Evolutionary conservation across 2,888 invertebrate genomes (phyloP), one percentile per base, ranked within the genome.

Genomic region (Megamerina dolium): DNA sequence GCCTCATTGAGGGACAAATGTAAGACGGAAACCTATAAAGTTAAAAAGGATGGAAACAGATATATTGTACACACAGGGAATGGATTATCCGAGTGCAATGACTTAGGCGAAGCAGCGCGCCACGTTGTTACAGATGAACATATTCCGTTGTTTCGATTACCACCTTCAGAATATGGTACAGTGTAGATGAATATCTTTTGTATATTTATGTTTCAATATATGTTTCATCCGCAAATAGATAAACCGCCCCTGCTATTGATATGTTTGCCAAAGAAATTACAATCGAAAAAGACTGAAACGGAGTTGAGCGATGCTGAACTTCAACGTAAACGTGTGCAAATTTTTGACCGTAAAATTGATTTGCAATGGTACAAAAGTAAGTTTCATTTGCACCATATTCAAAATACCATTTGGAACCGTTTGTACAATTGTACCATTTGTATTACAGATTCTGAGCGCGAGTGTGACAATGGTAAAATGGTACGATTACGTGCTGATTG

Each of bases 81-180:
- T 27, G n/a, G 13, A 27, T 5, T 13, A 27, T 5, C 27, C 5
- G 3, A 13, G 13, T n/a, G n/a, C n/a, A n/a, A n/a, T 17, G 46
- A 27, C 3, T 27, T n/a, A 27, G 12, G n/a, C n/a, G n/a, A n/a
- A n/a, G n/a, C n/a, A n/a, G n/a, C n/a, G n/a, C n/a, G n/a, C n/a
- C n/a, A n/a, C n/a, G n/a, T n/a, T n/a, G n/a, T n/a, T n/a, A n/a
- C n/a, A n/a, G n/a, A n/a, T n/a, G n/a, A n/a, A n/a, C n/a, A n/a
- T n/a, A n/a, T n/a, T n/a, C n/a, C n/a, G n/a, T 56, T 56, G 19
- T 59, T 60, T 34, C 61, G 89, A 58, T 76, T 92, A 64, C 89
- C 87, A 17, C 86, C 90, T 9, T 88, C 90, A 0, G 89, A 89
- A 75, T 88, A 87, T 73, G 91, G 88, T 87, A 72, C 16, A 23